Evolutionary conservation across 2,797 vertebrate species (phyloP).

Genomic region (Carduelis carduelis): DNA sequence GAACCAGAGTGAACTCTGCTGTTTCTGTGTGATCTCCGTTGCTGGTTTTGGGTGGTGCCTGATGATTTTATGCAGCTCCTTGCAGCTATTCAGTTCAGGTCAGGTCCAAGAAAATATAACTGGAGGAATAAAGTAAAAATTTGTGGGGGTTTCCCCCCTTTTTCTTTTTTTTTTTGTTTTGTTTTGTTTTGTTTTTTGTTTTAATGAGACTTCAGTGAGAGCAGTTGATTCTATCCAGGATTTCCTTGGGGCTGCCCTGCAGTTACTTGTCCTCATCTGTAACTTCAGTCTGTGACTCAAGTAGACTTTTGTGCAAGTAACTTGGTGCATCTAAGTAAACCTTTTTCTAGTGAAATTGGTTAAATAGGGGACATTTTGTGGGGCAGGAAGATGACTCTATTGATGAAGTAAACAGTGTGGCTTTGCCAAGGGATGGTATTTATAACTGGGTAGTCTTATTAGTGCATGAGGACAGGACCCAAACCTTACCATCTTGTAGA

Average conservation of each 20-base stretch:
- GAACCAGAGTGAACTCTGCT: accelerated
- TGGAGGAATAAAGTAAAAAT: background rate
- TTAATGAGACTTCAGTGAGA: background rate
- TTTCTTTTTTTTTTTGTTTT: accelerated
- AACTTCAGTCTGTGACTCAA: background rate
- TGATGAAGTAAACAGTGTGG: background rate
- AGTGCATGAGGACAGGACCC: background rate
- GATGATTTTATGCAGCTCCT: background rate
- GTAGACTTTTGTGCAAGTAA: background rate
- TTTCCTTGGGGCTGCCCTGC: background rate
- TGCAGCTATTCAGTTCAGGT: background rate
- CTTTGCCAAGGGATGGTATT: background rate
- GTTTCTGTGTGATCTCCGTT: accelerated
- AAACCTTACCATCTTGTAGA: background rate
- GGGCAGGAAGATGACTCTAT: background rate
- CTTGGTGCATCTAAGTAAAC: background rate
- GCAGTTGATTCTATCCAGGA: background rate
- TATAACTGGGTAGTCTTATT: background rate
- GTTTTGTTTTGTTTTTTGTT: no score
- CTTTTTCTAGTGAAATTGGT: background rate
- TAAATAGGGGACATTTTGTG: background rate
- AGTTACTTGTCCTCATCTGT: background rate
- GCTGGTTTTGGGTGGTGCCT: background rate
- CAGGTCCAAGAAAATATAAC: background rate
- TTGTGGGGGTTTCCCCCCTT: accelerated